Evolutionary conservation across 2,113 vertebrate species (phyloP).

Genomic region (Hydrochoerus hydrochaeris): DNA sequence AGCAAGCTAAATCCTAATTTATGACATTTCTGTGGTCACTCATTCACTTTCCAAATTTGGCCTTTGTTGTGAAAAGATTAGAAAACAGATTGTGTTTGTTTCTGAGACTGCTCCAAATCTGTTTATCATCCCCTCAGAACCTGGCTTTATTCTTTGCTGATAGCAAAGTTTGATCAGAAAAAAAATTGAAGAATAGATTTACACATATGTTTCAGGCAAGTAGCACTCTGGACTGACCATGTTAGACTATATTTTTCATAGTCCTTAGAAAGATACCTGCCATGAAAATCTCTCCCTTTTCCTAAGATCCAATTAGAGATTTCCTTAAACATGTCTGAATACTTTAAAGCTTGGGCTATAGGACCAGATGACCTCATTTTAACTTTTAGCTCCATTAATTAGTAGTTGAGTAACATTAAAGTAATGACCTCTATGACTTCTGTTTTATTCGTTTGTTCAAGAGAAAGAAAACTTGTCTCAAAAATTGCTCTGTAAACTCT

Average conservation of each 20-base stretch:
- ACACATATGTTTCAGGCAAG: background rate
- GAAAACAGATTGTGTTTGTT: background rate
- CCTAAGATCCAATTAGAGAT: background rate
- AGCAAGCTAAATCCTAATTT: background rate
- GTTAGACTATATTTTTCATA: background rate
- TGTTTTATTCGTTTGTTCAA: slow-evolving; percentile 26
- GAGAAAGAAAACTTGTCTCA: background rate
- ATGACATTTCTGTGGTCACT: background rate
- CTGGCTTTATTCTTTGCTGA: slow-evolving; percentile 7
- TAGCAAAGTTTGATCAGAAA: background rate
- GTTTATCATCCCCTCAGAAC: background rate
- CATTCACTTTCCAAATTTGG: background rate
- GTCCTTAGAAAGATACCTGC: background rate
- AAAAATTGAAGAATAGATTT: background rate
- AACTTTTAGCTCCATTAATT: background rate
- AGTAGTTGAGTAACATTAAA: background rate
- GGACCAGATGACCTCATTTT: background rate
- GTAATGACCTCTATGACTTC: background rate
- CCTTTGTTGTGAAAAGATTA: background rate
- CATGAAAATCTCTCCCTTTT: background rate
- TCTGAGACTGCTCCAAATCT: background rate
- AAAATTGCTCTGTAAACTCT: background rate
- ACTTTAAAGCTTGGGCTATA: background rate
- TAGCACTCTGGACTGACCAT: background rate
- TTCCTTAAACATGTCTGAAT: background rate